A percentile compares a stretch with the other conserved stretches of the same genome.
Evolutionary conservation across 2,797 vertebrate species (phyloP).

Genomic region (Centroberyx gerrardi): DNA sequence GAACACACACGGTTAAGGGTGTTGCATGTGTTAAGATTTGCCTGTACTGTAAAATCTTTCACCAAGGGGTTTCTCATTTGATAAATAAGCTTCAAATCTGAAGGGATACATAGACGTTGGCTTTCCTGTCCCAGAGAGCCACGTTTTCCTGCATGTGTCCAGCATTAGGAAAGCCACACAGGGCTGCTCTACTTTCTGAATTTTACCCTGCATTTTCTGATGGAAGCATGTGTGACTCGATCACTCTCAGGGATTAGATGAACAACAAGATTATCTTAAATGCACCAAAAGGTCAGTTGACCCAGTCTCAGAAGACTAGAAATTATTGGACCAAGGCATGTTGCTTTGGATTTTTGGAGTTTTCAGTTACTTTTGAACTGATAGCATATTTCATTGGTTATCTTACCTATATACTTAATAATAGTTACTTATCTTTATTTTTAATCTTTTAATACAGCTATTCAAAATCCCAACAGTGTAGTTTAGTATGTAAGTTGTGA

Average conservation of each 20-base stretch:
- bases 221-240: constrained; percentile 23
- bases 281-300: background rate
- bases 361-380: background rate
- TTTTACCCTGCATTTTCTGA: constrained; percentile 16
- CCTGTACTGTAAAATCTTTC: constrained; percentile 9
- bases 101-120: constrained; percentile 4
- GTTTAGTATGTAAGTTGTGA: background rate
- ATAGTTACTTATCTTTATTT: background rate
- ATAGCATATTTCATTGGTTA: background rate
- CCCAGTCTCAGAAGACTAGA: background rate
- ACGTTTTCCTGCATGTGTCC: constrained; percentile 39
- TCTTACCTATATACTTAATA: background rate
- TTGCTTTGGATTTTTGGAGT: background rate
- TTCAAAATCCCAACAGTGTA: background rate
- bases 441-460: background rate
- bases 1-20: constrained; percentile 1
- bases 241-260: constrained; percentile 14
- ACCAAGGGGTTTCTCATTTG: background rate
- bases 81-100: constrained; percentile 6
- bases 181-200: background rate
- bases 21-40: constrained; percentile 56
- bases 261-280: background rate
- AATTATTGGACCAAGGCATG: background rate
- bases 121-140: background rate
- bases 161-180: constrained; percentile 13